phyloP scores from a whole-genome alignment of 2,113 vertebrate genomes.

The Cygnus buccinator region DNA sequence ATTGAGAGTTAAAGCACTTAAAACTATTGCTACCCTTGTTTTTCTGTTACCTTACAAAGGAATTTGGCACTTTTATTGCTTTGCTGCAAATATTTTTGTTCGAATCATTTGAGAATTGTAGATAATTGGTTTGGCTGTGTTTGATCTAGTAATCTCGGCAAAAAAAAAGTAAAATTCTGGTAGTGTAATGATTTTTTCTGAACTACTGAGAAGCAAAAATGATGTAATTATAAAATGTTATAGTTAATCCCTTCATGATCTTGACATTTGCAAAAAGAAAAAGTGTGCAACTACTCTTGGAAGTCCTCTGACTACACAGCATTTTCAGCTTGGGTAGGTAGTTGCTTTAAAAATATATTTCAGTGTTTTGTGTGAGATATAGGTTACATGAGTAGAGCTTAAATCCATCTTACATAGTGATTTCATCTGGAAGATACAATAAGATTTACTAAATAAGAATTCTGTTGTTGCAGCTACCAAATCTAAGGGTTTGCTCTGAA shows the following conservation, averaged over 20 bases:
- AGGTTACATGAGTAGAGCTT: not conserved
- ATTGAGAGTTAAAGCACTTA: not conserved
- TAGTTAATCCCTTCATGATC: conserved; percentile 42
- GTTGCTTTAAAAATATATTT: not conserved
- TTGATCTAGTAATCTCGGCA: conserved; percentile 20
- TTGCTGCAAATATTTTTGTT: conserved; percentile 30
- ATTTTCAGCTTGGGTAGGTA: not conserved
- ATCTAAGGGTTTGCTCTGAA: not conserved
- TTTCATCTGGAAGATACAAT: not conserved
- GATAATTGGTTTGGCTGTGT: conserved; percentile 36
- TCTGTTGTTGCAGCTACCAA: not conserved
- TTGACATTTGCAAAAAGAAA: conserved; percentile 35
- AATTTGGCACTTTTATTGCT: not conserved
- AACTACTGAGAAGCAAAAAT: conserved; percentile 29
- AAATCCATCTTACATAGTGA: not conserved
- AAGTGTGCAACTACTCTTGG: not conserved
- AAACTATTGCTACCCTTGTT: not conserved
- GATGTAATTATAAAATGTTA: conserved; percentile 19
- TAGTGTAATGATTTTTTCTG: not conserved
- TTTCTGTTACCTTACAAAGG: not conserved
- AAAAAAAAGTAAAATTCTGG: not conserved
- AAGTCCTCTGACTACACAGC: not conserved
- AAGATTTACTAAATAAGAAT: not conserved
- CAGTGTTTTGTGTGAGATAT: not conserved
- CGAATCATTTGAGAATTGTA: conserved; percentile 10